Conservation (phyloP, 2,888 invertebrate genomes). For the Microdon myrmicae region DNA sequence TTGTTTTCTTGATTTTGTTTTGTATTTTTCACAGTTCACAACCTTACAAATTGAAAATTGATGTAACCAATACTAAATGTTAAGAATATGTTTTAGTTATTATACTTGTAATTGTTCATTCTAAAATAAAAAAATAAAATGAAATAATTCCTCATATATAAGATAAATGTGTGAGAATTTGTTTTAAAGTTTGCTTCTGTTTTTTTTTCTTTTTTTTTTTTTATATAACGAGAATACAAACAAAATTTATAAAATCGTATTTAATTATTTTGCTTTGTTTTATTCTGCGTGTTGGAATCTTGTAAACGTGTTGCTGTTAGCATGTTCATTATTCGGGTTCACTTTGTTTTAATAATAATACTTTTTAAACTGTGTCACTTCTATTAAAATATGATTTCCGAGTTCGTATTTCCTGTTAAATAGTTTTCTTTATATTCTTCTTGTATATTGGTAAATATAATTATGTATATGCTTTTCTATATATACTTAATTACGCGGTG, state of each 20-base stretch:
- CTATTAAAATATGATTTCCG: conserved; percentile 44
- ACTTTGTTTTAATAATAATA: conserved; percentile 37
- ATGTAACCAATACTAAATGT: conserved; percentile 60
- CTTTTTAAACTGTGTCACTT: conserved; percentile 43
- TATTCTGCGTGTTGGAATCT: conserved; percentile 42
- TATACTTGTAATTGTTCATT: conserved; percentile 48
- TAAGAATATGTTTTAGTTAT: conserved; percentile 56
- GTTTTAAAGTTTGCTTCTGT: conserved; percentile 25
- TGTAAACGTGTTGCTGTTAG: conserved; percentile 33
- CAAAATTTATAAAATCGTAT: conserved; percentile 26
- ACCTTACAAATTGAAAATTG: conserved; percentile 68
- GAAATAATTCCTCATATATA: too few relatives aligned
- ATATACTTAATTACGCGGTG: conserved; percentile 32
- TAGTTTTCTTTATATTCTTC: conserved; percentile 14
- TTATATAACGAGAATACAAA: conserved; percentile 15
- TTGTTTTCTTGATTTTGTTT: conserved; percentile 55
- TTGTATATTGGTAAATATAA: conserved; percentile 51
- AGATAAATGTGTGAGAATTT: too few relatives aligned
- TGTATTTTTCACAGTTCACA: conserved; percentile 67
- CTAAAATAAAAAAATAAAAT: conserved; percentile 51
- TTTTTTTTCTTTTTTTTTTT: conserved; percentile 54
- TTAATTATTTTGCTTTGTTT: too few relatives aligned
- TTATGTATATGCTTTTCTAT: conserved; percentile 19
- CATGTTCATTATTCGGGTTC: conserved; percentile 20
- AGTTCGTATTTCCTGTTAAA: conserved; percentile 15